phyloP scores from a whole-genome alignment of 1,140 invertebrate species.

The Drosophila cardini region DNA sequence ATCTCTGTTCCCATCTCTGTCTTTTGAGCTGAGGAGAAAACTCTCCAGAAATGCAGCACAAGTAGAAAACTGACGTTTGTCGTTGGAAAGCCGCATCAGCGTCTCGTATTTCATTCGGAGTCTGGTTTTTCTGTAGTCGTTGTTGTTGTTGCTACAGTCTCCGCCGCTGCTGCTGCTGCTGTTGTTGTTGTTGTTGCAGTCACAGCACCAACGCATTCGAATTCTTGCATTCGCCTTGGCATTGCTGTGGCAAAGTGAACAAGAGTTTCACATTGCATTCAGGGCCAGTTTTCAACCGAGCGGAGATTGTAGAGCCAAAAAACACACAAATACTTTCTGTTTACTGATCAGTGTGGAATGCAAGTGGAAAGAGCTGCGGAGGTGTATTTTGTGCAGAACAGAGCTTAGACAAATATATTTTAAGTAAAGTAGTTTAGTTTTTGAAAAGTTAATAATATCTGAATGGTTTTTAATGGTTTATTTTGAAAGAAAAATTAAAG shows the following conservation, averaged over 20 bases:
- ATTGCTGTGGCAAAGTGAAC: slow-evolving; percentile 36
- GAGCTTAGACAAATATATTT: no score
- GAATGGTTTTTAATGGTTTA: no score
- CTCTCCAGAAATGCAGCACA: slow-evolving; percentile 61
- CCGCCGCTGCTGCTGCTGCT: slow-evolving; percentile 12
- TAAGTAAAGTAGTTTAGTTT: no score
- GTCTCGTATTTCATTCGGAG: slow-evolving; percentile 49
- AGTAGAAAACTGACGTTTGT: slow-evolving; percentile 59
- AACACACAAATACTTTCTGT: background rate
- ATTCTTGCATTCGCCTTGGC: slow-evolving; percentile 53
- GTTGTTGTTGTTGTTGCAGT: slow-evolving; percentile 20
- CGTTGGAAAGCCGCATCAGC: slow-evolving; percentile 58
- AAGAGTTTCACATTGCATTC: slow-evolving; percentile 53
- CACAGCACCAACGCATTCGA: slow-evolving; percentile 37
- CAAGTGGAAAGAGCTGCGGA: no score
- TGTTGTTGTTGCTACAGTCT: slow-evolving; percentile 41
- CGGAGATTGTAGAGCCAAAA: slow-evolving; percentile 16
- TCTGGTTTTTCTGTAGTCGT: slow-evolving; percentile 28
- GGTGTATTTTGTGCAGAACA: no score
- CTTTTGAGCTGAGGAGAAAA: slow-evolving; percentile 55
- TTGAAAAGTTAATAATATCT: no score
- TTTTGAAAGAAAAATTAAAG: no score
- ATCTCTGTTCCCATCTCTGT: slow-evolving; percentile 17
- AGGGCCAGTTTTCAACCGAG: slow-evolving; percentile 16
- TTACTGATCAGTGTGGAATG: no score